phyloP scores from a whole-genome alignment of 2,888 invertebrate species.

The Hydrotaea diabolus region DNA sequence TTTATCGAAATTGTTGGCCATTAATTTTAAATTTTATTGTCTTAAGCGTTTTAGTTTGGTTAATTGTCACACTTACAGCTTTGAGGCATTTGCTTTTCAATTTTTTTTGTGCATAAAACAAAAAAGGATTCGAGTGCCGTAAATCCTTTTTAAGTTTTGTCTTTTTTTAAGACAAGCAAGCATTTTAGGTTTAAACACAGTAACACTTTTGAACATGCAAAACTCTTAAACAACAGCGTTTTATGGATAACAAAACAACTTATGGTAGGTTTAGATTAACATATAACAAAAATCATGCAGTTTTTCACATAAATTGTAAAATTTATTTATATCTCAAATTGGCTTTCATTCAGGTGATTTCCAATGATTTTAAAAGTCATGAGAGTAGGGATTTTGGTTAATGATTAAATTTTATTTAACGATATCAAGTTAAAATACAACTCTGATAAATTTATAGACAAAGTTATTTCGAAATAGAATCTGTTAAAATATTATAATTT shows the following conservation, averaged over 20 bases:
- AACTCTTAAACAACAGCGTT: background rate
- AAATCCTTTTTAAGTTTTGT: background rate
- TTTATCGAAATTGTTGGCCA: background rate
- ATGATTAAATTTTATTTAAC: background rate
- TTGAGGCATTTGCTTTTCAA: conserved; percentile 9
- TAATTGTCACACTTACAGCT: conserved; percentile 59
- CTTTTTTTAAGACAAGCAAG: conserved; percentile 33
- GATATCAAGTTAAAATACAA: too few species aligned
- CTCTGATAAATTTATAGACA: background rate
- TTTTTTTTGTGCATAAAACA: background rate
- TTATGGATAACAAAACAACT: background rate
- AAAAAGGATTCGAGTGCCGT: conserved; percentile 2
- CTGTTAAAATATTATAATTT: too few species aligned
- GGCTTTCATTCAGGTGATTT: conserved; percentile 13
- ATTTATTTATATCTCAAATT: conserved; percentile 2
- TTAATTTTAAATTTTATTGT: conserved; percentile 16
- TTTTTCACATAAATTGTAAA: background rate
- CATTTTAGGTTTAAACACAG: conserved; percentile 16
- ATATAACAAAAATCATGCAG: conserved; percentile 45
- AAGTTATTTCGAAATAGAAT: too few species aligned
- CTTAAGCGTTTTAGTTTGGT: background rate
- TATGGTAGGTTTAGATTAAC: background rate
- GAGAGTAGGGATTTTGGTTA: conserved; percentile 25
- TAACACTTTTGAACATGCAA: conserved; percentile 23
- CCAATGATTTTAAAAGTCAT: conserved; percentile 9